A percentile compares a stretch with the other conserved stretches of the same genome.
phyloP scores from a whole-genome alignment of 1,140 invertebrate species.

The Caenorhabditis inopinata region DNA sequence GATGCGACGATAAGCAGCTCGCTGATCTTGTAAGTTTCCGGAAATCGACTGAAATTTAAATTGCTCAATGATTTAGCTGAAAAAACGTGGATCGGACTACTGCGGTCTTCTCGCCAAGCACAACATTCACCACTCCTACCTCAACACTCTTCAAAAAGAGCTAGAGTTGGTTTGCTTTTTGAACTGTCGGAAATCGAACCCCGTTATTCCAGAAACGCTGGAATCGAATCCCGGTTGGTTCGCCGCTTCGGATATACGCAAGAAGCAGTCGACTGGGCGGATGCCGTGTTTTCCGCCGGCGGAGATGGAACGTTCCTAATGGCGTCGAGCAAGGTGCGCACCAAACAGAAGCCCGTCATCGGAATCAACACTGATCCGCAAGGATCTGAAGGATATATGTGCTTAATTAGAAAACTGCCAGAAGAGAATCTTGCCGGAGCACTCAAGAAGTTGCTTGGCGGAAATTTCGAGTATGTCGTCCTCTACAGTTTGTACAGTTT shows the following conservation, averaged over 20 bases:
- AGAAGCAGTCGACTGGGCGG: conserved; percentile 83
- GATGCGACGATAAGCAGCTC: background rate
- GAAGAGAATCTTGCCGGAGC: conserved; percentile 73
- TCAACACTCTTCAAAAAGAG: conserved; percentile 38
- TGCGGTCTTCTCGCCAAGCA: conserved; percentile 40
- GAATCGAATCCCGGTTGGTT: conserved; percentile 52
- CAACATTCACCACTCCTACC: conserved; percentile 42
- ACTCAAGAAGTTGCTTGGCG: conserved; percentile 73
- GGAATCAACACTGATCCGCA: conserved; percentile 92
- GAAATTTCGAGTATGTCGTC: conserved; percentile 70
- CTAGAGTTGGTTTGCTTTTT: conserved; percentile 39
- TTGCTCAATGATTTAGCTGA: no score
- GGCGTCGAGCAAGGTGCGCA: conserved; percentile 80
- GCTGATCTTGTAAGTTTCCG: conserved; percentile 26
- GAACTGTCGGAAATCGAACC: background rate
- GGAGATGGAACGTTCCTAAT: conserved; percentile 96
- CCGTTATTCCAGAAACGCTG: conserved; percentile 35
- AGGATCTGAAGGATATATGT: conserved; percentile 85
- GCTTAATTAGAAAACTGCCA: conserved; percentile 78
- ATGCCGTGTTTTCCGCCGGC: conserved; percentile 87
- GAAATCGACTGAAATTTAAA: no score
- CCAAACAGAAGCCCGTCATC: conserved; percentile 81
- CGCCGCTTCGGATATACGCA: conserved; percentile 54
- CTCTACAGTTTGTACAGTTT: background rate
- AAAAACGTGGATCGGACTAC: conserved; percentile 49